Evolutionary conservation across 1,140 invertebrate species (phyloP).

Genomic region (Tetranychus cinnabarinus): DNA sequence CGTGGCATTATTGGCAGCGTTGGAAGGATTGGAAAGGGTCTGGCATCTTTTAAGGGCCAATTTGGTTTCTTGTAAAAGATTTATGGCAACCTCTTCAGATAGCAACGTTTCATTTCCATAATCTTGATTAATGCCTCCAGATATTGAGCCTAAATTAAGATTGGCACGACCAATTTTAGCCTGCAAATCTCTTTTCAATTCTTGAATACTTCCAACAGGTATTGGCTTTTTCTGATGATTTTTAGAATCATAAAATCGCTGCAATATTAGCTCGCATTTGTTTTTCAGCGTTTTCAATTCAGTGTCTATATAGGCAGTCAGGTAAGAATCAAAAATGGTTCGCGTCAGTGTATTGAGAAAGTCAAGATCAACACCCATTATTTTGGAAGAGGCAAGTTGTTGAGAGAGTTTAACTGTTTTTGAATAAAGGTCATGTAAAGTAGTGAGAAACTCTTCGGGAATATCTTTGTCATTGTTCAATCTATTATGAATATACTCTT

Average conservation of each 20-base stretch:
- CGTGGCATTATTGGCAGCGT: constrained; percentile 51
- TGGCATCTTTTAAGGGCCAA: constrained; percentile 68
- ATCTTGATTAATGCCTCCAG: constrained; percentile 27
- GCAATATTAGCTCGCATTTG: constrained; percentile 42
- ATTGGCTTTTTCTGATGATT: constrained; percentile 82
- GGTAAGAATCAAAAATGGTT: constrained; percentile 55
- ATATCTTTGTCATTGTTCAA: constrained; percentile 46
- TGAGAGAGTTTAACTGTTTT: constrained; percentile 44
- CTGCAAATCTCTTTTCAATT: constrained; percentile 72
- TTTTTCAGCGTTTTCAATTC: constrained; percentile 53
- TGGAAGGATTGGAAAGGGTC: constrained; percentile 51
- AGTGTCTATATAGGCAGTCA: constrained; percentile 46
- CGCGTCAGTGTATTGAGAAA: constrained; percentile 54
- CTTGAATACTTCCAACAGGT: constrained; percentile 55
- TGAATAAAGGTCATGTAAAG: constrained; percentile 58
- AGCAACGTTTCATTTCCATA: constrained; percentile 92
- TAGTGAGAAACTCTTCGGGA: constrained; percentile 61
- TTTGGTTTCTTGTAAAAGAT: constrained; percentile 71
- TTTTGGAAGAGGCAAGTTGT: constrained; percentile 41
- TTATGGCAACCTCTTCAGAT: constrained; percentile 84
- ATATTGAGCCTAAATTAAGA: constrained; percentile 45
- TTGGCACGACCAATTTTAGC: constrained; percentile 31
- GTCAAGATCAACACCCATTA: constrained; percentile 48
- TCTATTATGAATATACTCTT: constrained; percentile 52
- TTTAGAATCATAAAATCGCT: constrained; percentile 73